phyloP scores from a whole-genome alignment of 2,888 invertebrate species.

The Conus canariensis region DNA sequence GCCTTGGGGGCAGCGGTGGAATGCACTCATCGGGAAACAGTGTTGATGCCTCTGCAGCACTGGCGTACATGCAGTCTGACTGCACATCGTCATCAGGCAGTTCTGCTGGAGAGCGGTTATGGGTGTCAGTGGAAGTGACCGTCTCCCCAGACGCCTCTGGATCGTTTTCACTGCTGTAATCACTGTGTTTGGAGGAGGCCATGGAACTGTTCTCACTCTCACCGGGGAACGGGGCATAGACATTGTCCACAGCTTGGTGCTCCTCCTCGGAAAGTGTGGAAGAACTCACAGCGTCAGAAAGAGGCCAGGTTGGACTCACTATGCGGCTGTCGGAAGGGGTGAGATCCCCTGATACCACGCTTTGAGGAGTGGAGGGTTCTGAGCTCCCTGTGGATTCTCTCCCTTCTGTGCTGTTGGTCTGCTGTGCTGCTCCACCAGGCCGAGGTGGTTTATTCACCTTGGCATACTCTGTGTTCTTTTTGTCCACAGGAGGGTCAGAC shows the following conservation, averaged over 20 bases:
- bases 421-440: not conserved
- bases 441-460: not conserved
- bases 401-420: not conserved
- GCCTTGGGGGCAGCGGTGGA: constrained; percentile 51
- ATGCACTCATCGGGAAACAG: not conserved
- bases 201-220: not conserved
- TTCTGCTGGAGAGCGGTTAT: not conserved
- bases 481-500: not conserved
- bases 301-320: not conserved
- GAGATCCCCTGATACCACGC: not conserved
- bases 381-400: not conserved
- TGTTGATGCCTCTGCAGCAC: constrained; percentile 5
- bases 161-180: not conserved
- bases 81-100: not conserved
- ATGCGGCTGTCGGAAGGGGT: not conserved
- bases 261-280: not conserved
- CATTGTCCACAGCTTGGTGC: not conserved
- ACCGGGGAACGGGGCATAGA: constrained; percentile 38
- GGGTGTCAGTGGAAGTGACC: not conserved
- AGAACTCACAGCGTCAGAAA: not conserved
- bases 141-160: not conserved
- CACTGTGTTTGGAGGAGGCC: not conserved
- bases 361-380: not conserved
- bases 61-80: constrained; percentile 31
- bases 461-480: not conserved